These are phyloP conservation scores for Hypomecis punctinalis DNA, from an alignment of 2,888 invertebrate species.

Conservation along the genomic window DNA sequence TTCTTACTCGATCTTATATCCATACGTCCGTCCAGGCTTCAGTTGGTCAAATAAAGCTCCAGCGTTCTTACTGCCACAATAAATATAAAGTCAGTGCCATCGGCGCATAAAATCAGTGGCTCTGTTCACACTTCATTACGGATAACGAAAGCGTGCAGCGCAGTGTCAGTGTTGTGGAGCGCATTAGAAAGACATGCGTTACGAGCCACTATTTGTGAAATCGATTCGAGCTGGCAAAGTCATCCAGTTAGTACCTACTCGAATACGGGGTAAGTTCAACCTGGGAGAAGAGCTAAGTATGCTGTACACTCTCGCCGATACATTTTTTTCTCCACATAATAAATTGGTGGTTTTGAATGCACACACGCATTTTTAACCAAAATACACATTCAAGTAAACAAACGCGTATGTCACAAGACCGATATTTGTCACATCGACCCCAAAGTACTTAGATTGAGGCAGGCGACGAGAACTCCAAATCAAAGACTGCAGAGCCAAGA, in stretches of 20 bases:
- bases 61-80: conserved; percentile 12
- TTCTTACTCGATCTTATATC: too few relatives aligned
- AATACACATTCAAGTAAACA: too few relatives aligned
- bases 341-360: too few relatives aligned
- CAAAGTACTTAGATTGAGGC: too few relatives aligned
- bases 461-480: too few relatives aligned
- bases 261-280: not conserved
- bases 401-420: too few relatives aligned
- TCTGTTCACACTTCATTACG: conserved; percentile 61
- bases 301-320: too few relatives aligned
- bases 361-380: too few relatives aligned
- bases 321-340: too few relatives aligned
- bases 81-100: conserved; percentile 1
- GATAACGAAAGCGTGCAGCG: conserved; percentile 67
- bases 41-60: not conserved
- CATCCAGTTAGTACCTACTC: conserved; percentile 23
- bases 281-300: too few relatives aligned
- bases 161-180: conserved; percentile 51
- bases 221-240: conserved; percentile 39
- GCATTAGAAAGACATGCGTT: conserved; percentile 48
- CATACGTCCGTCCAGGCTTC: not conserved
- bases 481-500: too few relatives aligned
- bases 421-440: too few relatives aligned
- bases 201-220: conserved; percentile 48
- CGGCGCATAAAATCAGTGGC: conserved; percentile 59